phyloP scores from a whole-genome alignment of 2,113 vertebrate species.

The Columba livia region DNA sequence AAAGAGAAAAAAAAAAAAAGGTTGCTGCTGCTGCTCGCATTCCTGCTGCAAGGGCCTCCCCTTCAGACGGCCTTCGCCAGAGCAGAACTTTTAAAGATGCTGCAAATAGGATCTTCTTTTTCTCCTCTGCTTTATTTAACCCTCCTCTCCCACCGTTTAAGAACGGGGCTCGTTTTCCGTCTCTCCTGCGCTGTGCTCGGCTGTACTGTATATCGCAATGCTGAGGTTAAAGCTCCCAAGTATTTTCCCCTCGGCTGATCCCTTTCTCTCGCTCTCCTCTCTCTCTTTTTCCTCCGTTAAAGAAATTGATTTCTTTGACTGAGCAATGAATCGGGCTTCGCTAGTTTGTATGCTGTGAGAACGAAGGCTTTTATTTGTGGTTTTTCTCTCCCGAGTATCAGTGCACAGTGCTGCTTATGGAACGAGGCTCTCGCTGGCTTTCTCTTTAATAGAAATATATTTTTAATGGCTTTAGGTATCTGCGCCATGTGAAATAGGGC shows the following conservation, averaged over 20 bases:
- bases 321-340: neutral
- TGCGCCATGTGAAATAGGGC: constrained; percentile 13
- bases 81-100: constrained; percentile 80
- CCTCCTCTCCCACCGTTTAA: constrained; percentile 70
- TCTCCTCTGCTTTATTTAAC: constrained; percentile 61
- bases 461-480: neutral
- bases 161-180: neutral
- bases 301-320: constrained; percentile 29
- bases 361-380: neutral
- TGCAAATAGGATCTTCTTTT: constrained; percentile 74
- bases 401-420: neutral
- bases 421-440: neutral
- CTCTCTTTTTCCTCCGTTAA: neutral
- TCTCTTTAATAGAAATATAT: neutral
- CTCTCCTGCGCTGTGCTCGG: neutral
- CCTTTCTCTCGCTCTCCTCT: neutral
- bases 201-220: neutral
- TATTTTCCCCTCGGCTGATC: constrained; percentile 17
- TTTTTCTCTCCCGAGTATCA: neutral
- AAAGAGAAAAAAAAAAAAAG: neutral
- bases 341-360: constrained; percentile 9
- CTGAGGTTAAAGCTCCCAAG: neutral
- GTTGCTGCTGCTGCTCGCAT: constrained; percentile 71
- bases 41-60: constrained; percentile 88
- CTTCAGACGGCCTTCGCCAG: constrained; percentile 83